Base-by-base conservation (phyloP, 1,140 invertebrate species). In the Cephus cinctus region DNA sequence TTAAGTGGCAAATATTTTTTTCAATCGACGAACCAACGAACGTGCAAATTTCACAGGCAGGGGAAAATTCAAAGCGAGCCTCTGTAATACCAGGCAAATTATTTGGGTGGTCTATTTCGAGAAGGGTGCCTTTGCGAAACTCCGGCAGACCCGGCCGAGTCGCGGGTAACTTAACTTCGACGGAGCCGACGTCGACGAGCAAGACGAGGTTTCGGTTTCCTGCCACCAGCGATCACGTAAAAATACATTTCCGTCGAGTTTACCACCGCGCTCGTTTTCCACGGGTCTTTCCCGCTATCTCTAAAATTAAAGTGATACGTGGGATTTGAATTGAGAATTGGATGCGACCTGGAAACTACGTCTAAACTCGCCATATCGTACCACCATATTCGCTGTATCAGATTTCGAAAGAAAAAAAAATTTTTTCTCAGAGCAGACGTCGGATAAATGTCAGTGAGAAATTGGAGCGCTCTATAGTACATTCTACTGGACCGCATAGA, bases 21-120 rank as follows among this genome's bases (percentile, higher is more conserved):
- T n/a, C n/a, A n/a, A n/a, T n/a, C n/a, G n/a, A n/a, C n/a, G n/a
- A n/a, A n/a, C n/a, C 14, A 15, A 39, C 2, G 40, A 2, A 38
- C 35, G 2, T 16, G 35, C n/a, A 23, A n/a, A 16, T 12, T 2
- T 2, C 2, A 11, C 16, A 6, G 11, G 40, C 9, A 8, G 21
- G 21, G 3, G 22, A 34, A 44, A 30, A 44, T 3, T 35, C 15
- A 32, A 57, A 58, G 52, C 57, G 67, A 52, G 52, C 57, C 58
- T 67, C 65, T 23, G 75, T 75, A 77, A 76, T 76, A 58, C 63
- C 73, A 75, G 64, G 71, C 70, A 76, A 76, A 76, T 76, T 75
- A 75, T 77, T 77, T 77, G 67, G 73, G 70, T 68, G 71, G 73
- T 75, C 73, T 76, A 76, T 77, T 76, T 76, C 65, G 67, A 76